Base-by-base conservation (phyloP, 92 coral and sea anemone species). In the Virgularia gustaviana region DNA sequence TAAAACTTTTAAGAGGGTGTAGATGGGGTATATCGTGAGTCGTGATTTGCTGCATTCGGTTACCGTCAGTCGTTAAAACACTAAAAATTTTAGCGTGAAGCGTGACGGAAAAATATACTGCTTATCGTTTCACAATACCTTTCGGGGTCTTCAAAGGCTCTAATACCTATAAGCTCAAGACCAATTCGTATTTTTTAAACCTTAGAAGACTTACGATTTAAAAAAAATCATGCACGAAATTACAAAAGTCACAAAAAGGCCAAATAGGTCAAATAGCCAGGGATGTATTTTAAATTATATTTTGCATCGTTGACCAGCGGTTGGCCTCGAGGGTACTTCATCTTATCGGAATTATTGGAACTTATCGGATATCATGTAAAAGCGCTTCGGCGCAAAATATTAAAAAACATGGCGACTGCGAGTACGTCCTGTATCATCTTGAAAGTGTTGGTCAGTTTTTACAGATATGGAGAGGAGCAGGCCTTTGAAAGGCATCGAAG, bases 381-480 rank as follows among this genome's bases (percentile, higher is more conserved):
- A 9, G 9, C 9, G 47, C n/a, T 9, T 9, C n/a, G 47, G 47
- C 47, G 47, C 47, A 9, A 41, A 41, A 41, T 41, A 41, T 41
- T 41, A n/a, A 41, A 9, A 41, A 41, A 9, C 47, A 41, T 41
- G 47, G 47, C 47, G 47, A 9, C 47, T 41, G 47, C n/a, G 47
- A 41, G 47, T 41, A 41, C 9, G 9, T 9, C n/a, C 9, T 9
- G 9, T n/a, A 9, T 9, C n/a, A 41, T 41, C 47, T 41, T 41
- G 47, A 41, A 41, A n/a, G 47, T 41, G 47, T n/a, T 41, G 47
- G 47, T 41, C 47, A 41, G 47, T 41, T 41, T 41, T n/a, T 41
- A 41, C 47, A 41, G 47, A 41, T n/a, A 41, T 41, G 47, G 47
- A 41, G 47, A 41, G 47, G 47, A 41, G 47, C 47, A 41, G 47